Conservation (phyloP, 2,888 invertebrate genomes). For the Dynastes maya region DNA sequence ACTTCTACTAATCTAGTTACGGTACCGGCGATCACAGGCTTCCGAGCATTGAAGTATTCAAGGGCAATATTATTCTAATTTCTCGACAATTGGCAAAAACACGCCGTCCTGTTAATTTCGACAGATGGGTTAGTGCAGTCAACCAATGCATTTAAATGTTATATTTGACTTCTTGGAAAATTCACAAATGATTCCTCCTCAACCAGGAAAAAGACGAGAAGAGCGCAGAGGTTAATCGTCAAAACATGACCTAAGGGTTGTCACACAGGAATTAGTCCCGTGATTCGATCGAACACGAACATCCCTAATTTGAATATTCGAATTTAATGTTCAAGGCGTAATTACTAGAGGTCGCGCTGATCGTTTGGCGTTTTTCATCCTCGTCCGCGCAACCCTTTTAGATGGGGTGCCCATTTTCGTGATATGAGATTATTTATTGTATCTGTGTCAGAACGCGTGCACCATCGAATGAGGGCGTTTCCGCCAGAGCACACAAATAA, state of each 20-base stretch:
- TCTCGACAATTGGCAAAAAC: constrained; percentile 4
- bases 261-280: constrained; percentile 34
- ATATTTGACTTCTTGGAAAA: constrained; percentile 63
- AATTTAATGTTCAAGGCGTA: constrained; percentile 51
- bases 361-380: constrained; percentile 36
- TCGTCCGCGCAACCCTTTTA: not conserved
- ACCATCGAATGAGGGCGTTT: constrained; percentile 9
- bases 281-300: constrained; percentile 52
- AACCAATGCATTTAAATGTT: constrained; percentile 69
- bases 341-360: constrained; percentile 38
- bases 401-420: constrained; percentile 11
- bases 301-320: constrained; percentile 56
- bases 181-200: constrained; percentile 60
- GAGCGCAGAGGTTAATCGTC: constrained; percentile 54
- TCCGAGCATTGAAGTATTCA: not conserved
- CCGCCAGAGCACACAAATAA: constrained; percentile 18
- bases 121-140: constrained; percentile 50
- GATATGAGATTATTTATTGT: constrained; percentile 35
- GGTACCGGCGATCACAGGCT: too few relatives aligned
- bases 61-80: constrained; percentile 15
- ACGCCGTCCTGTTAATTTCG: constrained; percentile 32
- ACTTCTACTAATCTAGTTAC: too few relatives aligned
- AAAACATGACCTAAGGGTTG: constrained; percentile 56
- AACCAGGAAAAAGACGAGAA: not conserved
- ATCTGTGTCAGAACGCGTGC: constrained; percentile 31